Percentiles rank a stretch among this genome's conserved stretches.
Conservation (phyloP, 2,113 vertebrate species). For the Bostrychus sinensis region DNA sequence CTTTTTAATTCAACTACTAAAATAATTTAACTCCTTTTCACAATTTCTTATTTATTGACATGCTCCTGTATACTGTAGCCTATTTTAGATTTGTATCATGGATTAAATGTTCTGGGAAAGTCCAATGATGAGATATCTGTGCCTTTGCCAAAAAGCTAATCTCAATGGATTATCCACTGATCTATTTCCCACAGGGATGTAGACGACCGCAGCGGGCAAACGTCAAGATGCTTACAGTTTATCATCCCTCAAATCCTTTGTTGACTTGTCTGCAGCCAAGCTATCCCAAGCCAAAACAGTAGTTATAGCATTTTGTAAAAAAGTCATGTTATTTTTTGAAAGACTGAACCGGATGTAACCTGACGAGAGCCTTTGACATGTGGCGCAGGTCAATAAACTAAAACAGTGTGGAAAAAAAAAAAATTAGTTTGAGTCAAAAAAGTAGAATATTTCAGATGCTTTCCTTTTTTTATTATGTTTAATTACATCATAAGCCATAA, state of each 20-base stretch:
- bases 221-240: slow-evolving; percentile 27
- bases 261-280: slow-evolving; percentile 23
- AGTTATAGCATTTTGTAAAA: neutral
- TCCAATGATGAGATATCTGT: slow-evolving; percentile 9
- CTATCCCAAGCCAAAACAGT: slow-evolving; percentile 17
- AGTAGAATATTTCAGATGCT: no score
- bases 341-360: neutral
- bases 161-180: slow-evolving; percentile 43
- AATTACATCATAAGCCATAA: no score
- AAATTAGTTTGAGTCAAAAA: no score
- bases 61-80: neutral
- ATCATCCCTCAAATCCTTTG: slow-evolving; percentile 8
- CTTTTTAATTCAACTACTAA: neutral
- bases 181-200: slow-evolving; percentile 60
- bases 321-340: neutral
- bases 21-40: neutral
- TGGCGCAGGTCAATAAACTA: no score
- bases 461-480: no score
- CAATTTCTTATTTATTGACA: no score
- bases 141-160: slow-evolving; percentile 5
- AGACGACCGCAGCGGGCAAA: slow-evolving; percentile 25
- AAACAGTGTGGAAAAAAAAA: no score
- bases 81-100: neutral
- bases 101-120: slow-evolving; percentile 3
- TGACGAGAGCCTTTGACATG: no score